These are phyloP conservation scores for Bradysia coprophila DNA, from an alignment of 1,140 invertebrate genomes.

Conservation along the genomic window DNA sequence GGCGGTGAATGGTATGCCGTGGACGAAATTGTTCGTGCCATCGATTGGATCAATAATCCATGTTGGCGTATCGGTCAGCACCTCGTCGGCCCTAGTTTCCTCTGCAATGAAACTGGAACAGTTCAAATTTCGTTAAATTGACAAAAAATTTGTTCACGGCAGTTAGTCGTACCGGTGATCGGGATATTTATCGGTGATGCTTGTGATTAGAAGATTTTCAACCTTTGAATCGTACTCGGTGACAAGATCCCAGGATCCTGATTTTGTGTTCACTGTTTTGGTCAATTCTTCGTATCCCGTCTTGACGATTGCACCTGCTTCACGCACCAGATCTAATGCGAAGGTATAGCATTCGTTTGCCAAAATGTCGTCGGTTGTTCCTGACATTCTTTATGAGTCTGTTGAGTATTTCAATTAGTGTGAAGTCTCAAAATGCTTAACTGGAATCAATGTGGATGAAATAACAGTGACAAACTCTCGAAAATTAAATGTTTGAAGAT, in stretches of 20 bases:
- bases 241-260: constrained; percentile 60
- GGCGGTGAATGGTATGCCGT: constrained; percentile 39
- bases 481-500: too few relatives aligned
- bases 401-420: too few relatives aligned
- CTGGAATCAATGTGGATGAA: too few relatives aligned
- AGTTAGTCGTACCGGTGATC: constrained; percentile 33
- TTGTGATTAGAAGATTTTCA: constrained; percentile 40
- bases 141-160: constrained; percentile 2
- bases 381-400: too few relatives aligned
- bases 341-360: constrained; percentile 4
- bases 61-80: constrained; percentile 59
- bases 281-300: constrained; percentile 31
- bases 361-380: too few relatives aligned
- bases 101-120: constrained; percentile 62
- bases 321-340: constrained; percentile 11
- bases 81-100: constrained; percentile 33
- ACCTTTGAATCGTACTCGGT: constrained; percentile 57
- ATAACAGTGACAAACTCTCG: too few relatives aligned
- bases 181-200: constrained; percentile 36
- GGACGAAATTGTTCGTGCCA: constrained; percentile 56
- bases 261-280: too few relatives aligned
- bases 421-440: too few relatives aligned
- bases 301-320: constrained; percentile 20
- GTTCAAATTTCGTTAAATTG: neutral
- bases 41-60: constrained; percentile 79